A percentile compares a stretch with the other conserved stretches of the same genome.
phyloP scores from a whole-genome alignment of 2,888 invertebrate genomes.

The Watsonalla binaria region DNA sequence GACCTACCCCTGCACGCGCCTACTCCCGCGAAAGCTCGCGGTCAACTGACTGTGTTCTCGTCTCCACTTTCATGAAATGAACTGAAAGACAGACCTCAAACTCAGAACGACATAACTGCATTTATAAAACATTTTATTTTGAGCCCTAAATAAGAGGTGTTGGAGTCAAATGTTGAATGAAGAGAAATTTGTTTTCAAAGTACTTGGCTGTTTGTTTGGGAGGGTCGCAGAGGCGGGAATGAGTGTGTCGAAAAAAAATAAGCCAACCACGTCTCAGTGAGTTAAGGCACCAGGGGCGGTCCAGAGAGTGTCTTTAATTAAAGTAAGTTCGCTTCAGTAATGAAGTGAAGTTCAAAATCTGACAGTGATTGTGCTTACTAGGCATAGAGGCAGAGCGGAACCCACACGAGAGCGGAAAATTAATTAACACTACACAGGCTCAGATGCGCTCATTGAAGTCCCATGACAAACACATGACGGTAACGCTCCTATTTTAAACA shows the following conservation, averaged over 20 bases:
- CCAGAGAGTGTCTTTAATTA: constrained; percentile 74
- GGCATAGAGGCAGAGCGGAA: constrained; percentile 25
- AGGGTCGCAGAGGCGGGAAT: constrained; percentile 78
- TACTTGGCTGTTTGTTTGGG: constrained; percentile 76
- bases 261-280: constrained; percentile 77
- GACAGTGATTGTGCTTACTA: constrained; percentile 27
- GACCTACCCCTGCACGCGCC: constrained; percentile 32
- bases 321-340: constrained; percentile 56
- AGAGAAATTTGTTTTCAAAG: constrained; percentile 65
- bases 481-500: too few relatives aligned
- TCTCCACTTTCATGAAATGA: constrained; percentile 74
- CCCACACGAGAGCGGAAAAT: constrained; percentile 30
- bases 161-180: constrained; percentile 15
- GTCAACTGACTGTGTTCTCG: constrained; percentile 67
- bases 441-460: constrained; percentile 15
- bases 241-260: constrained; percentile 76
- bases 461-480: too few relatives aligned
- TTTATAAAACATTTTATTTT: constrained; percentile 10
- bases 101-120: constrained; percentile 37
- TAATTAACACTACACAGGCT: constrained; percentile 37
- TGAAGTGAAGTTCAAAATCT: constrained; percentile 60
- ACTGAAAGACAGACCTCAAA: constrained; percentile 51
- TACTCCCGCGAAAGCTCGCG: constrained; percentile 69
- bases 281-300: constrained; percentile 74
- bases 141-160: background rate